Base-by-base conservation (phyloP, 2,888 invertebrate species). In the Syrphus vitripennis region DNA sequence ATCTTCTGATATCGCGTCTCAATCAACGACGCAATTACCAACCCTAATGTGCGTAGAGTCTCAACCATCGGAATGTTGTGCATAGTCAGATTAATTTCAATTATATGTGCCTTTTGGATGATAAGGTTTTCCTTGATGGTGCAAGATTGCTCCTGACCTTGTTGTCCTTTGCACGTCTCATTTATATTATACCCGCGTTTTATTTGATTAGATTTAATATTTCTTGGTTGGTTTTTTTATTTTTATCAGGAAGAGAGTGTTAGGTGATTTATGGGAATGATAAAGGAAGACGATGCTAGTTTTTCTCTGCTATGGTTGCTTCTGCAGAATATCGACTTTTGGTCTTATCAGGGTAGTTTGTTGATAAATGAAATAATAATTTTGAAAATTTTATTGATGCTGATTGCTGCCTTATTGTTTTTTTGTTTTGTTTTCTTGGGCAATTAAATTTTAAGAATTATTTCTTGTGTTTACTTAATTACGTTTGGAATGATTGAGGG, bases 301-400 rank as follows among this genome's bases (percentile, higher is more conserved):
- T 67, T 14, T 12, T 19, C 21, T 57, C 34, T 37, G 14, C 21
- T 12, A 14, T 45, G 1, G 31, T 12, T 48, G 19, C 24, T 50
- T 1, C 21, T 48, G 55, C n/a, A 45, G 55, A 37, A 45, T 57
- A 24, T 45, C 26, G 34, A 70, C 10, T 45, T 61, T 21, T 61
- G 69, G 42, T 70, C 82, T 86, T 86, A 86, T 86, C 86, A 21
- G 34, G 21, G 34, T 57, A 29, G 31, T n/a, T n/a, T 59, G 72
- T 59, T 84, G 81, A 81, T 81, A 77, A 70, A 84, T 69, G 76
- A 63, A 82, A 86, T 86, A 86, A 81, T 86, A 86, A 86, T 86
- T 86, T 77, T 74, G 45, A 21, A 78, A 78, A 74, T 78, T 70
- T 86, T 82, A 82, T 82, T 86, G 40, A 63, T 29, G 74, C 74